Percentiles rank a stretch among this genome's conserved stretches.
Conservation (phyloP, 92 coral and sea anemone genomes). For the Ricordea florida region DNA sequence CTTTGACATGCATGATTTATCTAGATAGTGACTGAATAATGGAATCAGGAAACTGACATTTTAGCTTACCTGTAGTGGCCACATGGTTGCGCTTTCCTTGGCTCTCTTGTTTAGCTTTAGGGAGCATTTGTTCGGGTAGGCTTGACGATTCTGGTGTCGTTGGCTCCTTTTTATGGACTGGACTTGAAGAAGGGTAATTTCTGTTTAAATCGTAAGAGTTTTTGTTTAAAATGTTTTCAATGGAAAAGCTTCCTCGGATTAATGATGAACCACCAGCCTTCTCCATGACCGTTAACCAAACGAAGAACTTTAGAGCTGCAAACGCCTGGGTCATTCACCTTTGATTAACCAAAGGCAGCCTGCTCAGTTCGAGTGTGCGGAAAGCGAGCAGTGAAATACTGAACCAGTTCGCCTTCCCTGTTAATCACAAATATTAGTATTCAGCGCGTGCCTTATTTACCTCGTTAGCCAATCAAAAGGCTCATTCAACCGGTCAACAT, state of each 20-base stretch:
- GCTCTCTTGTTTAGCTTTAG: too few species aligned
- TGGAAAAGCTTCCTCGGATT: not conserved
- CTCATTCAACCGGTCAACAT: conserved; percentile 11
- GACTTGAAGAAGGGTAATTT: not conserved
- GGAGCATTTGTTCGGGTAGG: too few species aligned
- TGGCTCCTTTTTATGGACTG: not conserved
- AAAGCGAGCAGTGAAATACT: too few species aligned
- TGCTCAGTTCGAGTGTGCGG: too few species aligned
- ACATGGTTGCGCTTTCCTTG: too few species aligned
- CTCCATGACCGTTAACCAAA: conserved; percentile 7
- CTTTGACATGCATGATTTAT: too few species aligned
- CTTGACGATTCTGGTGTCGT: not conserved
- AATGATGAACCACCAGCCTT: not conserved
- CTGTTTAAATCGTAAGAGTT: not conserved
- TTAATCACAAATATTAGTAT: not conserved
- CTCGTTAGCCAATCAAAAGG: not conserved
- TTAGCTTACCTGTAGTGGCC: too few species aligned
- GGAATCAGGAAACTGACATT: too few species aligned
- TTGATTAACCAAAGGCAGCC: too few species aligned
- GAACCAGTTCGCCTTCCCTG: not conserved
- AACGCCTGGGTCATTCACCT: too few species aligned
- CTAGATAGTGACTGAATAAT: too few species aligned
- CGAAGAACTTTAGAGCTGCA: too few species aligned
- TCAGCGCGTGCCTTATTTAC: conserved; percentile 21
- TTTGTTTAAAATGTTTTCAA: conserved; percentile 5